phyloP scores from a whole-genome alignment of 2,113 vertebrate species.

The Alces alces region DNA sequence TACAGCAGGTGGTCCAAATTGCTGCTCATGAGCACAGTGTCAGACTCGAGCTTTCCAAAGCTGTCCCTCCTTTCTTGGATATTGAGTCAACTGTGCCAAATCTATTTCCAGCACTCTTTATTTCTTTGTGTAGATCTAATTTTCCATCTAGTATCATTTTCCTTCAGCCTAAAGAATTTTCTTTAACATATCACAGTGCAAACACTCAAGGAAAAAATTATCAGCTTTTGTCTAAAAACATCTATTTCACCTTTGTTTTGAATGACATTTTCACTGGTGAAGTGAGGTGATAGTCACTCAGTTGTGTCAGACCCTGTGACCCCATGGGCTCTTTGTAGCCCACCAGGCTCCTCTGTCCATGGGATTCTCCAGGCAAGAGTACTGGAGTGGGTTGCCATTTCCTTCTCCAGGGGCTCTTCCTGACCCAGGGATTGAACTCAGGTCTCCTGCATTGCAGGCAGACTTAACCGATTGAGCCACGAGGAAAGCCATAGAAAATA shows the following conservation, averaged over 20 bases:
- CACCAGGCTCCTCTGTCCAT: neutral
- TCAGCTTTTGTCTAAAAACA: neutral
- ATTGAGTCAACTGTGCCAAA: neutral
- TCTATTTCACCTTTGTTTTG: neutral
- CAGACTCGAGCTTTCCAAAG: neutral
- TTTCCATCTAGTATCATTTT: constrained; percentile 19
- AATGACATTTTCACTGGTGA: neutral
- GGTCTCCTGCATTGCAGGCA: neutral
- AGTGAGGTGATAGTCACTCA: neutral
- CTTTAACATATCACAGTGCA: neutral
- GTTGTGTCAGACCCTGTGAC: neutral
- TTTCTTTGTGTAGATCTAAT: neutral
- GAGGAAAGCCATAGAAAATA: neutral
- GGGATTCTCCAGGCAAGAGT: neutral
- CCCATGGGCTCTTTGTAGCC: neutral
- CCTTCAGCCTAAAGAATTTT: neutral
- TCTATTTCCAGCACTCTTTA: neutral
- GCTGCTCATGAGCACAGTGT: neutral
- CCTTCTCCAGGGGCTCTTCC: neutral
- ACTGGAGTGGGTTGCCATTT: neutral
- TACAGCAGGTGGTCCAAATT: neutral
- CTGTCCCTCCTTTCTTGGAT: neutral
- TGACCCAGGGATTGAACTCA: neutral
- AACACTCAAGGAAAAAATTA: neutral
- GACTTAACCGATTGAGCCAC: neutral